Evolutionary conservation across 2,797 vertebrate genomes (phyloP), one percentile per base, ranked within the genome.

Genomic region (Muscicapa striata): DNA sequence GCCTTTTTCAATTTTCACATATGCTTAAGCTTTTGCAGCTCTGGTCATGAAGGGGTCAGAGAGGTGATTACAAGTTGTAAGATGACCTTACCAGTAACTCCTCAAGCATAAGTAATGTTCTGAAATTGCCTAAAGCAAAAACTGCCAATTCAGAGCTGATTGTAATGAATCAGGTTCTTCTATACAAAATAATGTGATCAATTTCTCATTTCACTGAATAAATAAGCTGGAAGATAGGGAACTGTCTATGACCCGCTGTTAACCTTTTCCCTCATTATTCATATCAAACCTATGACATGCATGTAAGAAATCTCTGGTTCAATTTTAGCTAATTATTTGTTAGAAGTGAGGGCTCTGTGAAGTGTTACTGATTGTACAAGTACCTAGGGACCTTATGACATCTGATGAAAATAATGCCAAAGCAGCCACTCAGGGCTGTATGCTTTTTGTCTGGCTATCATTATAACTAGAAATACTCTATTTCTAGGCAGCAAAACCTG

Each of bases 181-280:
- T 98, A 98, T 98, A 98, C 98, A 97, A 99, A 99, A 99, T 99
- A 99, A 99, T 98, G 98, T 99, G 99, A 99, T 99, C 99, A 99
- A 99, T 99, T 99, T 99, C 98, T 99, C 98, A 99, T 99, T 99
- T 99, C 98, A 95, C 98, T 98, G 98, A 99, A 99, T 99, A 99
- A 99, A 99, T 99, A 99, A 99, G 98, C 98, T 98, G 98, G 98
- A 98, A 98, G 98, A 99, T 98, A 98, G 98, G 98, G 98, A 98
- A 97, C 97, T 97, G 97, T 97, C 97, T 95, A 96, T 99, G 99
- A 99, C 99, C 99, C 62, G 77, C 98, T 57, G 98, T 98, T 99
- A 98, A 99, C 99, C 99, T 98, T 96, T 92, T 84, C 89, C 97
- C 98, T 99, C 98, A 98, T 99, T 98, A 99, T 99, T 99, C 98